A percentile compares a stretch with the other conserved stretches of the same genome.
Evolutionary conservation across 2,113 vertebrate genomes (phyloP).

Genomic region (Rattus norvegicus): DNA sequence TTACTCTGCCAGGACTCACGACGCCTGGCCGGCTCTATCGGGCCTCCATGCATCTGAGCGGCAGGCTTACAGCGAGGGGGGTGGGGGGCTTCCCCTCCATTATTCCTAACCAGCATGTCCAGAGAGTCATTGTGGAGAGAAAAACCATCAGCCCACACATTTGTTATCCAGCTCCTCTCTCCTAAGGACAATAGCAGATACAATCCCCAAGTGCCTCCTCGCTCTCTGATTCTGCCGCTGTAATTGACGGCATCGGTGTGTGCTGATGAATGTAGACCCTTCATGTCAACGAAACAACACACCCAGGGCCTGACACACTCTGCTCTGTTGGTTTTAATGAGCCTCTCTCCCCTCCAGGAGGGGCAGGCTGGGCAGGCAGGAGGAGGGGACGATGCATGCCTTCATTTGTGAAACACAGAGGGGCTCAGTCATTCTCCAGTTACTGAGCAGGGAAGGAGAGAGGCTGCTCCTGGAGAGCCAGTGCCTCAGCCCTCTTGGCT

Average conservation of each 20-base stretch:
- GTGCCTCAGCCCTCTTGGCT: neutral
- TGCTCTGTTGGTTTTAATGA: slow-evolving; percentile 20
- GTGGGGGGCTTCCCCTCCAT: neutral
- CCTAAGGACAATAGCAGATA: slow-evolving; percentile 54
- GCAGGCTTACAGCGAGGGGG: neutral
- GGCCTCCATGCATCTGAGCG: neutral
- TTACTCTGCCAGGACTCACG: slow-evolving; percentile 6
- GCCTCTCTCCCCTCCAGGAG: neutral
- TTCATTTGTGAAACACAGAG: neutral
- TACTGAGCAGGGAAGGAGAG: neutral
- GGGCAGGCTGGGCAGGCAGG: neutral
- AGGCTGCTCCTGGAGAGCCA: neutral
- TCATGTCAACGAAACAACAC: neutral
- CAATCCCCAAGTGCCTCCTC: slow-evolving; percentile 25
- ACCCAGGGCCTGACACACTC: neutral
- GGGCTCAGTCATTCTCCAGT: neutral
- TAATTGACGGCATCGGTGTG: slow-evolving; percentile 47
- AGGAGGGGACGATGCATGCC: neutral
- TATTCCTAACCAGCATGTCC: slow-evolving; percentile 18
- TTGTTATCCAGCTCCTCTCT: slow-evolving; percentile 62
- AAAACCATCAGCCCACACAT: slow-evolving; percentile 31
- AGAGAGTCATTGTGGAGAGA: neutral
- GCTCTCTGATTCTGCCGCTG: neutral
- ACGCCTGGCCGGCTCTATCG: neutral
- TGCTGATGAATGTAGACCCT: slow-evolving; percentile 54